Evolutionary conservation across 2,113 vertebrate species (phyloP).

Genomic region (Sinocyclocheilus rhinocerous): DNA sequence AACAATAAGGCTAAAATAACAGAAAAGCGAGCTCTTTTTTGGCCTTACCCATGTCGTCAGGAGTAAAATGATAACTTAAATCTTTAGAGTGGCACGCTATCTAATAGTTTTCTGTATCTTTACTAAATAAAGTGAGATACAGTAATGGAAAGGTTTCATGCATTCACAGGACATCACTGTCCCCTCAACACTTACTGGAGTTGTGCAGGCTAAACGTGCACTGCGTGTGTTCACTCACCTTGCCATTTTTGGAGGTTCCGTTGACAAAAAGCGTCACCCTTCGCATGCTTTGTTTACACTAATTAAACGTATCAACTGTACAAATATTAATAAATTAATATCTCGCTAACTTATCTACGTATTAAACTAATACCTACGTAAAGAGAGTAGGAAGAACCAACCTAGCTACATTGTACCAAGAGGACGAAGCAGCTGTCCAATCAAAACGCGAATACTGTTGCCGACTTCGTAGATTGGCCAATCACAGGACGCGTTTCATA

Average conservation of each 20-base stretch:
- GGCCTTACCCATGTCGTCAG: not conserved
- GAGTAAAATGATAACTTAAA: not conserved
- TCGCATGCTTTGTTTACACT: constrained; percentile 80
- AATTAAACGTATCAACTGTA: constrained; percentile 13
- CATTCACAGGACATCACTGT: constrained; percentile 2
- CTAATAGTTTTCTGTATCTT: not conserved
- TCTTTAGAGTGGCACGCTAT: not conserved
- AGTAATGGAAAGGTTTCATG: not conserved
- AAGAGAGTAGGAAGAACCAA: constrained; percentile 3
- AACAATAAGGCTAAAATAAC: not conserved
- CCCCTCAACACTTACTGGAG: constrained; percentile 11
- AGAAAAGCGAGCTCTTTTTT: not conserved
- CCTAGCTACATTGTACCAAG: constrained; percentile 32
- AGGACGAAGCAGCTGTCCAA: constrained; percentile 31
- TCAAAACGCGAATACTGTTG: constrained; percentile 18
- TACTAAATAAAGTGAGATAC: not conserved
- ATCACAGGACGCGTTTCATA: not conserved
- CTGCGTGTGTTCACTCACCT: constrained; percentile 77
- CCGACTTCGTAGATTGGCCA: constrained; percentile 3
- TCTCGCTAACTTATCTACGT: not conserved
- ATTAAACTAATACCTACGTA: constrained; percentile 36
- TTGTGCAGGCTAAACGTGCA: constrained; percentile 6
- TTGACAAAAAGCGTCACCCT: constrained; percentile 95
- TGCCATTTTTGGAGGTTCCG: constrained; percentile 90
- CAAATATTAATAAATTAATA: not conserved